These are phyloP conservation scores for Eleginops maclovinus DNA, from an alignment of 2,113 vertebrate species.

Conservation along the genomic window DNA sequence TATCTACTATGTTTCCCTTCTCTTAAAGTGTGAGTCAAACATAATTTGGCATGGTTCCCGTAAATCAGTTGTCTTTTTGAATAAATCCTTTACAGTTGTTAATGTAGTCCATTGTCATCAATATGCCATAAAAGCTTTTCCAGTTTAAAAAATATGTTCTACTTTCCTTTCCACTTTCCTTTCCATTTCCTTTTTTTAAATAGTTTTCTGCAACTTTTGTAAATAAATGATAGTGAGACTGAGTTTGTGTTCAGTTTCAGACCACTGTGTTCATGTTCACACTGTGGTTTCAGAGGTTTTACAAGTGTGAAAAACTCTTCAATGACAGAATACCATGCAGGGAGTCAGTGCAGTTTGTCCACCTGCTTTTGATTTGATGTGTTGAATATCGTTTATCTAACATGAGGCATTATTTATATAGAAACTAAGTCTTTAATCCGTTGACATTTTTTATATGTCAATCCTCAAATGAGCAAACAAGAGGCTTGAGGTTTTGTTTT, in stretches of 20 bases:
- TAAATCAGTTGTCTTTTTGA: not conserved
- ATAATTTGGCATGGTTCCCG: too few relatives aligned
- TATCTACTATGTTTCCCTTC: too few relatives aligned
- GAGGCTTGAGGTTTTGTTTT: slow-evolving; percentile 40
- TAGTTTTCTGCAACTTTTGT: not conserved
- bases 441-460: not conserved
- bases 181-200: not conserved
- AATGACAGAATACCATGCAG: not conserved
- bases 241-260: not conserved
- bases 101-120: too few relatives aligned
- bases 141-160: not conserved
- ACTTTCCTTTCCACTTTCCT: not conserved
- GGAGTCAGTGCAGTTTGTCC: not conserved
- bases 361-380: not conserved
- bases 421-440: not conserved
- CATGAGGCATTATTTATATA: not conserved
- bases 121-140: too few relatives aligned
- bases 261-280: not conserved
- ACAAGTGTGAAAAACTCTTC: not conserved
- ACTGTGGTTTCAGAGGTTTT: slow-evolving; percentile 27
- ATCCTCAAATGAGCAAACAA: slow-evolving; percentile 6
- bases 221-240: not conserved
- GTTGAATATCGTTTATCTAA: not conserved
- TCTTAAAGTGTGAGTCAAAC: not conserved
- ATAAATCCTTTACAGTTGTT: not conserved